Evolutionary conservation across 2,797 vertebrate species (phyloP), one percentile per base, ranked within the genome.

Genomic region (Phalanger gymnotis): DNA sequence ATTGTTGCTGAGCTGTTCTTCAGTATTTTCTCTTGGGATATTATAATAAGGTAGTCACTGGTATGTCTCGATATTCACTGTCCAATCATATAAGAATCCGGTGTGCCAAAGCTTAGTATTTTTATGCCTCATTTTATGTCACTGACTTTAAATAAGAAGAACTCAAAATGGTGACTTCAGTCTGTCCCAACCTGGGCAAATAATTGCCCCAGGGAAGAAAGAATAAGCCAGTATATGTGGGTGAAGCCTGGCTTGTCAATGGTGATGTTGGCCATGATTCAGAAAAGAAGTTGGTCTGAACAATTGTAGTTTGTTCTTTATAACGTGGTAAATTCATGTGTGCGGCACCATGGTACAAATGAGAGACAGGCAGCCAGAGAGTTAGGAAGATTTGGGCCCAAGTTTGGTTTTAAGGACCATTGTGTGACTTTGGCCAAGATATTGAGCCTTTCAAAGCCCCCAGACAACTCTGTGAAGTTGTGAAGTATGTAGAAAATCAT

Each of bases 41-140:
- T 97, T 95, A 91, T 92, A 95, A 92, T 96, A 94, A 97, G 53
- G 34, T 90, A 94, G 87, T 47, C n/a, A 81, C 61, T 53, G 61
- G 92, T 52, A 97, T 93, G 54, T 90, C 58, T 97, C 95, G 96
- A 96, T 96, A 96, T 95, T 96, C 93, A 96, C 92, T 94, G 61
- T 97, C 73, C 40, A 92, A 91, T 27, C 90, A 91, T 14, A 91
- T 90, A 96, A 90, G 12, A 34, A 31, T 96, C 90, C 92, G 93
- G 16, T 93, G 90, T 96, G 94, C 92, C 95, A 95, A 57, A 66
- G 61, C 53, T 2, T 52, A 95, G 95, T 96, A 95, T 30, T 95
- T 40, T 94, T 58, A 53, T 57, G n/a, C 13, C 5, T 93, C 11
- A 92, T 96, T 92, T 87, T 93, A 56, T 93, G 6, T 22, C 7